These are phyloP conservation scores for Dicaeum eximium DNA, from an alignment of 2,113 vertebrate genomes.

Conservation along the genomic window DNA sequence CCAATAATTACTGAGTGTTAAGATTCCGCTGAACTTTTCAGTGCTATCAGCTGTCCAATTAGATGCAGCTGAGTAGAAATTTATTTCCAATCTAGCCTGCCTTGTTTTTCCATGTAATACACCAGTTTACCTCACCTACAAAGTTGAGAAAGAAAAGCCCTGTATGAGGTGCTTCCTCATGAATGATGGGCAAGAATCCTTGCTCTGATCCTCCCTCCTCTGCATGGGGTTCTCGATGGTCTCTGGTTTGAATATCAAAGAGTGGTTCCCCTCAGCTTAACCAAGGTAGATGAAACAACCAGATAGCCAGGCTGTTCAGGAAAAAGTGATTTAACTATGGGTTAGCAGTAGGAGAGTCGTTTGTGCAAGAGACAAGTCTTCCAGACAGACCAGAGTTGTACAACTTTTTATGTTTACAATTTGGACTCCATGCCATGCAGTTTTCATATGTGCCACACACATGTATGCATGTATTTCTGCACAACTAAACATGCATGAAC, in stretches of 20 bases:
- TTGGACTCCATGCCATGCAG: neutral
- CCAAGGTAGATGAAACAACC: neutral
- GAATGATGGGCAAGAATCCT: neutral
- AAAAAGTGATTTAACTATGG: neutral
- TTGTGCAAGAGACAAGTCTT: neutral
- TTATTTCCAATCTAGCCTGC: neutral
- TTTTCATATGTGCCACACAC: neutral
- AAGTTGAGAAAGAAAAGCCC: neutral
- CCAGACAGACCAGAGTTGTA: neutral
- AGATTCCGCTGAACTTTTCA: neutral
- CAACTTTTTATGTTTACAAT: neutral
- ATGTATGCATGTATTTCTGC: neutral
- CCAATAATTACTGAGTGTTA: neutral
- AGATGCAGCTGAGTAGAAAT: neutral
- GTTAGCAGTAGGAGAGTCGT: neutral
- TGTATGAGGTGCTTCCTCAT: neutral
- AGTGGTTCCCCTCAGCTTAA: neutral
- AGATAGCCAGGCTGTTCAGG: neutral
- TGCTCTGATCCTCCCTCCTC: neutral
- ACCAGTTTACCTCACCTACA: neutral
- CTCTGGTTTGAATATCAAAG: neutral
- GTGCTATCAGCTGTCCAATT: neutral
- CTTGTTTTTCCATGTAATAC: neutral
- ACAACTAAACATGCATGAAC: neutral
- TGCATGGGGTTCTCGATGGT: rapidly evolving